Conservation (phyloP, 1,140 invertebrate species). For the Drosophila grimshawi region DNA sequence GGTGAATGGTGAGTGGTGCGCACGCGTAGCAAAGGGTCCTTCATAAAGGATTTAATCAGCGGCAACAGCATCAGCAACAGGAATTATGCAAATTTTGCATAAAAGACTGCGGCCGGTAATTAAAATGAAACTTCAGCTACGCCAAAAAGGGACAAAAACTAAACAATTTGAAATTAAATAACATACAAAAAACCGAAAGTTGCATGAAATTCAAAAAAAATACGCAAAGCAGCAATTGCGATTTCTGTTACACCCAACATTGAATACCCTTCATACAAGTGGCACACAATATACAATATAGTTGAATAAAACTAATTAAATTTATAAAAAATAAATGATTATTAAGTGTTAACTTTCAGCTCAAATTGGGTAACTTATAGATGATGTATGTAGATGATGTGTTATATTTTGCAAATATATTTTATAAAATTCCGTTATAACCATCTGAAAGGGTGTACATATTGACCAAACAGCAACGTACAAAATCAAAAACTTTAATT, state of each 20-base stretch:
- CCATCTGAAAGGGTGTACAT: background rate
- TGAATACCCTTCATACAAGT: background rate
- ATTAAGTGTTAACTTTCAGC: no score
- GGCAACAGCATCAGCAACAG: slow-evolving; percentile 29
- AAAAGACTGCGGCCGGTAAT: slow-evolving; percentile 44
- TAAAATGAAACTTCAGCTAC: slow-evolving; percentile 37
- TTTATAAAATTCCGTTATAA: background rate
- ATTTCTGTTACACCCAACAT: background rate
- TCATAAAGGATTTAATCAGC: slow-evolving; percentile 63
- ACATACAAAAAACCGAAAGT: background rate
- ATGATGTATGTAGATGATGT: no score
- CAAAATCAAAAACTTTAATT: slow-evolving; percentile 56
- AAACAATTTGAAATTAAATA: slow-evolving; percentile 27
- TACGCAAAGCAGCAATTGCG: background rate
- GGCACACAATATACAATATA: no score
- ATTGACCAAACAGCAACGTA: background rate
- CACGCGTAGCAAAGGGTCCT: slow-evolving; percentile 69
- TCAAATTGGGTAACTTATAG: no score
- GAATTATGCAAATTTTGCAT: slow-evolving; percentile 55
- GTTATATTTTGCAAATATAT: no score
- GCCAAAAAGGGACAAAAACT: slow-evolving; percentile 8
- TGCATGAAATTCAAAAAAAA: background rate
- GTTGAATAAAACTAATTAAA: no score
- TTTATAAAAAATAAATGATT: no score
- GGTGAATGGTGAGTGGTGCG: slow-evolving; percentile 24